Conservation (phyloP, 2,113 vertebrate species). For the Ochotona princeps region DNA sequence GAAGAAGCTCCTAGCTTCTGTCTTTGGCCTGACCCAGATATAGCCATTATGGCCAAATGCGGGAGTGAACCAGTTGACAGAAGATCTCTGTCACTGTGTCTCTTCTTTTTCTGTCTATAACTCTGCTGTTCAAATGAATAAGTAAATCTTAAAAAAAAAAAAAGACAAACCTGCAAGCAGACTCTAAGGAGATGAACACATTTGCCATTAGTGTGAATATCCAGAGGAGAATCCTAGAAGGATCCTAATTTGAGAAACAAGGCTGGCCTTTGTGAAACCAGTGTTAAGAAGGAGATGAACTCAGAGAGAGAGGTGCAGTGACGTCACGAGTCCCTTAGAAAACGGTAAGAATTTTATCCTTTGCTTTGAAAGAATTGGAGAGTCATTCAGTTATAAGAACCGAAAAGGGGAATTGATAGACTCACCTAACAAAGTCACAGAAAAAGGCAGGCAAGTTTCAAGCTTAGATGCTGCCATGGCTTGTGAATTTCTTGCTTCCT, state of each 20-base stretch:
- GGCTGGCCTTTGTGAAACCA: neutral
- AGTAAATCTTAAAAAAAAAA: too few species aligned
- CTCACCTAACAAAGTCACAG: neutral
- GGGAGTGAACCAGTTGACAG: too few species aligned
- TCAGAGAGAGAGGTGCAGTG: neutral
- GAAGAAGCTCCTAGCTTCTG: too few species aligned
- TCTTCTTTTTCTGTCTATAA: too few species aligned
- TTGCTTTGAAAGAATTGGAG: neutral
- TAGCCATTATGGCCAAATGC: too few species aligned
- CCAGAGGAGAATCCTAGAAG: neutral
- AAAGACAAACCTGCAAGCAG: too few species aligned
- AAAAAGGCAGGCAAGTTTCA: neutral
- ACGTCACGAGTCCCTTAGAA: neutral
- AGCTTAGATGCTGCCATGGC: neutral
- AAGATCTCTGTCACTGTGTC: too few species aligned
- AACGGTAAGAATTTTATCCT: neutral
- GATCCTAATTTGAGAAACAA: neutral
- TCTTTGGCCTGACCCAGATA: too few species aligned
- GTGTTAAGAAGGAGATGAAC: neutral
- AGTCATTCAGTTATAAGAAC: neutral
- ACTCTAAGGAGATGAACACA: neutral
- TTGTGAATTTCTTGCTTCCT: neutral
- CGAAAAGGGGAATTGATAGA: neutral
- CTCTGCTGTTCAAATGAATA: too few species aligned
- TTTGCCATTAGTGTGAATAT: neutral